phyloP scores from a whole-genome alignment of 2,888 invertebrate genomes.

The Lochmaea capreae region DNA sequence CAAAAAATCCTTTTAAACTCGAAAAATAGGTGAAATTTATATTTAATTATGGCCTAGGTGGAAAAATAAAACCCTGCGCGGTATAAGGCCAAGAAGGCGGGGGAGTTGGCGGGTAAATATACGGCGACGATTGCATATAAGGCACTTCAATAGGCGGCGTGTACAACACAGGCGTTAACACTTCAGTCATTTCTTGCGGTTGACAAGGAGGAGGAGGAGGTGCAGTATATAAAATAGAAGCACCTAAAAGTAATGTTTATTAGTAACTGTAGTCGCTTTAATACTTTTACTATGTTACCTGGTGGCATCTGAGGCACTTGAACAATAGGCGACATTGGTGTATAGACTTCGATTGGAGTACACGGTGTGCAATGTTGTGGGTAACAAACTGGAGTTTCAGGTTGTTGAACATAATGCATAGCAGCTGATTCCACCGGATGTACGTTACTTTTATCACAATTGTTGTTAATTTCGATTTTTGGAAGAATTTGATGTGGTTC shows the following conservation, averaged over 20 bases:
- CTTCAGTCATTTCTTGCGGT: slow-evolving; percentile 49
- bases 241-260: slow-evolving; percentile 18
- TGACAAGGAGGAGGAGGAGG: slow-evolving; percentile 14
- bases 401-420: background rate
- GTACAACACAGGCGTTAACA: slow-evolving; percentile 51
- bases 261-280: background rate
- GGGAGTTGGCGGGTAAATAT: slow-evolving; percentile 53
- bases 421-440: background rate
- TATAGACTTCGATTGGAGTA: slow-evolving; percentile 23
- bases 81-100: slow-evolving; percentile 52
- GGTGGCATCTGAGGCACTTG: slow-evolving; percentile 19
- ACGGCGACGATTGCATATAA: slow-evolving; percentile 50
- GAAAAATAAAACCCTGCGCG: slow-evolving; percentile 56
- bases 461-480: background rate
- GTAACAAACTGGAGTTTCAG: slow-evolving; percentile 14
- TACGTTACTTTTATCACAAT: slow-evolving; percentile 11
- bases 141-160: slow-evolving; percentile 52
- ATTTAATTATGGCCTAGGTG: slow-evolving; percentile 30
- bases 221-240: slow-evolving; percentile 39
- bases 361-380: slow-evolving; percentile 13
- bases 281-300: slow-evolving; percentile 26
- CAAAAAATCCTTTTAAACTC: background rate
- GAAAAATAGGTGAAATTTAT: background rate
- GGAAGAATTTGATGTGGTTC: background rate
- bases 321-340: slow-evolving; percentile 15